phyloP scores from a whole-genome alignment of 2,113 vertebrate genomes.

The Meriones unguiculatus region DNA sequence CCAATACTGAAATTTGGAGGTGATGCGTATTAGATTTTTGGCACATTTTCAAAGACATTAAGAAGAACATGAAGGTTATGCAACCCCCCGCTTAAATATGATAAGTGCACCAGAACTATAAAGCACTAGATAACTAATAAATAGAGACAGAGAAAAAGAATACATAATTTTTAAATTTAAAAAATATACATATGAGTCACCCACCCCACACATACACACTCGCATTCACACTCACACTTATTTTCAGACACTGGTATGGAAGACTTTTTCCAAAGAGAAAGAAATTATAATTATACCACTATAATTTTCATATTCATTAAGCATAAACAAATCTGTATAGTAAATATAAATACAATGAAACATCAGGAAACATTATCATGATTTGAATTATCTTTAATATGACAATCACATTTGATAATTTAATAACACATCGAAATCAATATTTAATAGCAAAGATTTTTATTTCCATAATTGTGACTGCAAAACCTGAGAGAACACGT shows the following conservation, averaged over 20 bases:
- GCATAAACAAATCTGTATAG: background rate
- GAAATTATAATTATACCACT: background rate
- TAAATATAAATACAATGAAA: background rate
- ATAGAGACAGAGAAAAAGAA: background rate
- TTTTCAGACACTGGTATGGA: too few relatives aligned
- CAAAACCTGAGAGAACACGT: background rate
- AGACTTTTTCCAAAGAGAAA: background rate
- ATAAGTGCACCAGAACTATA: background rate
- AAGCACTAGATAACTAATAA: background rate
- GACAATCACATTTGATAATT: background rate
- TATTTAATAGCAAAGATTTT: background rate
- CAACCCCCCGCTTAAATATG: background rate
- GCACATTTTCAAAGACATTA: background rate
- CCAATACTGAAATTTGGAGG: background rate
- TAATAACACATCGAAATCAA: background rate
- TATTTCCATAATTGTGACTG: background rate
- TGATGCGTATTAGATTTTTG: background rate
- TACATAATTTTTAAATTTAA: background rate
- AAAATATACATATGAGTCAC: background rate
- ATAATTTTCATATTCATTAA: background rate
- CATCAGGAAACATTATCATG: background rate
- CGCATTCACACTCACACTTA: background rate
- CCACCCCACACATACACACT: background rate
- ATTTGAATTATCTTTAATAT: background rate
- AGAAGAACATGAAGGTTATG: background rate